Conservation (phyloP, 1,140 invertebrate genomes). For the Grapholita molesta region DNA sequence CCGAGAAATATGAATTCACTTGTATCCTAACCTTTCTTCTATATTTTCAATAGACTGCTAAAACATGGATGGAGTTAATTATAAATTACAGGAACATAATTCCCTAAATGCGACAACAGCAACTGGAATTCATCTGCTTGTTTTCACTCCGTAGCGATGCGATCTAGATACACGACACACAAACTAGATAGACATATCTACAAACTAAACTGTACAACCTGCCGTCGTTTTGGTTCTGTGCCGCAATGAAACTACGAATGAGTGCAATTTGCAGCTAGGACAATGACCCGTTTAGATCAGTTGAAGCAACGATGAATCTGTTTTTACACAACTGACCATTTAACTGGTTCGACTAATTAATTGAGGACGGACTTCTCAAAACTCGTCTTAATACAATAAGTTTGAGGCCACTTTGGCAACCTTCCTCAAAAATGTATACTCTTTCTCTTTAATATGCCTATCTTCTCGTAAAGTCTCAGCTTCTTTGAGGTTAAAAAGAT, state of each 20-base stretch:
- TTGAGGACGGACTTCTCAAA: no score
- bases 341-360: background rate
- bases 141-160: background rate
- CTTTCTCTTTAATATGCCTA: no score
- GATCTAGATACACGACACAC: background rate
- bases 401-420: no score
- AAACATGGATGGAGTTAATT: no score
- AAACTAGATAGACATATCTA: background rate
- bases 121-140: background rate
- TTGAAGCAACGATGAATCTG: background rate
- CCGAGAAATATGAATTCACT: no score
- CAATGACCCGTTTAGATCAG: background rate
- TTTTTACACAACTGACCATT: background rate
- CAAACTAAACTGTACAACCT: background rate
- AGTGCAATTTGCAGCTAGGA: slow-evolving; percentile 12
- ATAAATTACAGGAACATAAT: background rate
- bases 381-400: no score
- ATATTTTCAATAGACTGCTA: no score
- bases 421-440: no score
- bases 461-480: no score
- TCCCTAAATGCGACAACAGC: background rate
- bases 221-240: background rate
- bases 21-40: no score
- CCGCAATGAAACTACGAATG: background rate
- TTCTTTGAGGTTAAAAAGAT: no score